Conservation (phyloP, 2,797 vertebrate species). For the Echeneis naucrates region DNA sequence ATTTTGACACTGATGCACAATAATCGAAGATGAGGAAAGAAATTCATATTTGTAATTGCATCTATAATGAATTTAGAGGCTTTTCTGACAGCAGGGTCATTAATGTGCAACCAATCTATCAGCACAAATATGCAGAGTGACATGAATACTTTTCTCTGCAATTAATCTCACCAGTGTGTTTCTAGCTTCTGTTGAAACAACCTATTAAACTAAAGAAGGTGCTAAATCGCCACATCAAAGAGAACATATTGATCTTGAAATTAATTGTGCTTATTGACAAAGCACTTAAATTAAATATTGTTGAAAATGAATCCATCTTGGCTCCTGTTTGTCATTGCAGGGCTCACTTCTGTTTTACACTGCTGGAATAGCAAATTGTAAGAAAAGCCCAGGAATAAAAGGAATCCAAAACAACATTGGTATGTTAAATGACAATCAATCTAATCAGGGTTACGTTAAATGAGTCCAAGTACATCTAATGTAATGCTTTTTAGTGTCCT, state of each 20-base stretch:
- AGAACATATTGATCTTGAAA: conserved; percentile 74
- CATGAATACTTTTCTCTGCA: conserved; percentile 66
- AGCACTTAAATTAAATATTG: conserved; percentile 78
- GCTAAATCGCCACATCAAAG: conserved; percentile 80
- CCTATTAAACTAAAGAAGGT: conserved; percentile 77
- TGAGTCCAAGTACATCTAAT: not conserved
- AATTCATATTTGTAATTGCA: conserved; percentile 75
- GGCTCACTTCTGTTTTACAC: conserved; percentile 20
- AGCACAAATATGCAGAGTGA: conserved; percentile 72
- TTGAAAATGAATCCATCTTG: conserved; percentile 64
- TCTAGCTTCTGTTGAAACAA: conserved; percentile 64
- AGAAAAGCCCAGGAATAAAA: not conserved
- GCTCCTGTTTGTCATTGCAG: conserved; percentile 33
- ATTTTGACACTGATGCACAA: conserved; percentile 65
- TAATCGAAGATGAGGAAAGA: conserved; percentile 74
- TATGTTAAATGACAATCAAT: not conserved
- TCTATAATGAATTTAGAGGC: conserved; percentile 78
- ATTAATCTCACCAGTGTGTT: conserved; percentile 81
- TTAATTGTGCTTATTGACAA: conserved; percentile 84
- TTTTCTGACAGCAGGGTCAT: conserved; percentile 68
- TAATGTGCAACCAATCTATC: conserved; percentile 83
- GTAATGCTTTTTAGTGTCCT: not conserved
- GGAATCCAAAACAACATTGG: not conserved
- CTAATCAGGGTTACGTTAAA: not conserved
- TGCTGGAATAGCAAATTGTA: not conserved